Evolutionary conservation across 2,113 vertebrate genomes (phyloP).

Genomic region (Brachypodius melanocephalos): DNA sequence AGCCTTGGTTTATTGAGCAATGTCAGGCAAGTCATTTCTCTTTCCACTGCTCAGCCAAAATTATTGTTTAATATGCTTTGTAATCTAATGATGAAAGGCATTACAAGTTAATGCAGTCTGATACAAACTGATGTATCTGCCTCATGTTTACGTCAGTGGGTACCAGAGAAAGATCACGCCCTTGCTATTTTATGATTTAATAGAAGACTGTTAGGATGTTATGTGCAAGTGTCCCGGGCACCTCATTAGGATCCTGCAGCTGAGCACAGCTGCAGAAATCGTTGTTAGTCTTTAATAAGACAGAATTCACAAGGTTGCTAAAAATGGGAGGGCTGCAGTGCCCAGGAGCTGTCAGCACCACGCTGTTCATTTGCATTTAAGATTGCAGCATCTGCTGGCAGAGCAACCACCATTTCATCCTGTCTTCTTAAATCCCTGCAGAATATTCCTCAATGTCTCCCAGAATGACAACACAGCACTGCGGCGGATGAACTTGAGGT

Average conservation of each 20-base stretch:
- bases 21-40: neutral
- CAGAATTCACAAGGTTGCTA: neutral
- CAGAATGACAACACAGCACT: conserved; percentile 91
- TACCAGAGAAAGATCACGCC: neutral
- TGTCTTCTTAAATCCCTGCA: conserved; percentile 51
- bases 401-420: neutral
- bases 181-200: neutral
- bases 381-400: neutral
- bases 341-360: neutral
- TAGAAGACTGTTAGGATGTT: neutral
- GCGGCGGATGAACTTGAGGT: conserved; percentile 89
- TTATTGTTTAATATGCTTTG: neutral
- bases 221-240: neutral
- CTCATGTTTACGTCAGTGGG: neutral
- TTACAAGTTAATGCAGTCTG: neutral
- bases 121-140: neutral
- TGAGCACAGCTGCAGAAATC: neutral
- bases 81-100: neutral
- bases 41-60: neutral
- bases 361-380: neutral
- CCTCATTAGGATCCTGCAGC: neutral
- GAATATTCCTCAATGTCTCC: conserved; percentile 91
- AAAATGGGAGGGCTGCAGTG: neutral
- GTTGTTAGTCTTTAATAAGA: neutral
- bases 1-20: neutral